phyloP scores from a whole-genome alignment of 1,140 invertebrate genomes.

The Drosophila kanapiae region DNA sequence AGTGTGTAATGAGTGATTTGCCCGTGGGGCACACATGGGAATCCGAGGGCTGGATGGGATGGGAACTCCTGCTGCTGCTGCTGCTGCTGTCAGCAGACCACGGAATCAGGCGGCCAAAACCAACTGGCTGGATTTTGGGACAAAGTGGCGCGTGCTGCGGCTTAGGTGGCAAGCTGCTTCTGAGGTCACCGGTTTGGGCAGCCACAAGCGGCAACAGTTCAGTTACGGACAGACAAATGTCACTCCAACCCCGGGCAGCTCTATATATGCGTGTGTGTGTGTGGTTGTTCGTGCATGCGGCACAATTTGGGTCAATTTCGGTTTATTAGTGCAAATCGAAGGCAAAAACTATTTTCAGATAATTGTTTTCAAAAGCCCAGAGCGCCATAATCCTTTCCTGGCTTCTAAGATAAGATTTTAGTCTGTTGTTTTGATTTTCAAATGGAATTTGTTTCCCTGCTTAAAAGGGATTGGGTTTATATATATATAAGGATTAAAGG shows the following conservation, averaged over 20 bases:
- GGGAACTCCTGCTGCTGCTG: neutral
- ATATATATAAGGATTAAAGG: too few species aligned
- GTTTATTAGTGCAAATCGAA: slow-evolving; percentile 50
- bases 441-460: slow-evolving; percentile 4
- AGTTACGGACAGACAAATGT: slow-evolving; percentile 68
- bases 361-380: slow-evolving; percentile 5
- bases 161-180: slow-evolving; percentile 72
- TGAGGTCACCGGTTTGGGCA: slow-evolving; percentile 66
- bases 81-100: slow-evolving; percentile 26
- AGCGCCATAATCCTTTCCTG: slow-evolving; percentile 5
- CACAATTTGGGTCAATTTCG: slow-evolving; percentile 44
- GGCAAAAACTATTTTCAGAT: slow-evolving; percentile 19
- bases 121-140: slow-evolving; percentile 72
- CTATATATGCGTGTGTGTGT: slow-evolving; percentile 1
- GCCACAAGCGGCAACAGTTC: slow-evolving; percentile 64
- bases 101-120: slow-evolving; percentile 63
- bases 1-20: slow-evolving; percentile 83
- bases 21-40: slow-evolving; percentile 67
- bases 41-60: slow-evolving; percentile 7
- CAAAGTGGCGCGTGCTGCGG: slow-evolving; percentile 77
- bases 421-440: neutral
- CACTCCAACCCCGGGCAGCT: slow-evolving; percentile 28
- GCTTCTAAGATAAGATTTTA: neutral
- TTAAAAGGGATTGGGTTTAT: neutral
- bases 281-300: slow-evolving; percentile 24